These are phyloP conservation scores for Malacoctenus gilli DNA, from an alignment of 2,797 vertebrate species.

Conservation along the genomic window DNA sequence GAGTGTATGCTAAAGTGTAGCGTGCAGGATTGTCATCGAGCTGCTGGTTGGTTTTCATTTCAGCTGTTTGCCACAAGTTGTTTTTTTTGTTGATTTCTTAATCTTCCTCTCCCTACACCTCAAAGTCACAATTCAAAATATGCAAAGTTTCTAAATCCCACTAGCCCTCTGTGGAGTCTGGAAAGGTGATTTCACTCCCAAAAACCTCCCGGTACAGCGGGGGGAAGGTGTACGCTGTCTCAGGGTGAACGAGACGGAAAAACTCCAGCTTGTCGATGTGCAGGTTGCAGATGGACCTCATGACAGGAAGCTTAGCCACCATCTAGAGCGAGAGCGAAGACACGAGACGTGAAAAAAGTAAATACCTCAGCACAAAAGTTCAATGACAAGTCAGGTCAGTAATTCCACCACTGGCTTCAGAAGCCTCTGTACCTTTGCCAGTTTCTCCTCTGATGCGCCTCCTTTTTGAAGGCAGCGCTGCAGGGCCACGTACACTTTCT, in stretches of 20 bases:
- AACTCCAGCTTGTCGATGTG: conserved; percentile 94
- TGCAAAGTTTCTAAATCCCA: conserved; percentile 14
- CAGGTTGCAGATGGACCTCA: conserved; percentile 93
- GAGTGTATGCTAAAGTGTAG: conserved; percentile 79
- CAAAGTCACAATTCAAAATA: conserved; percentile 52
- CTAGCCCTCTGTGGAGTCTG: conserved; percentile 88
- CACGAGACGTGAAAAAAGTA: conserved; percentile 7
- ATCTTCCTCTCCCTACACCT: conserved; percentile 55
- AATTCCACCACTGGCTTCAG: neutral
- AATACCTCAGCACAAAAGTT: no score
- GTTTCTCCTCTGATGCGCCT: conserved; percentile 85
- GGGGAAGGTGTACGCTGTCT: conserved; percentile 88
- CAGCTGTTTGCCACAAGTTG: conserved; percentile 70
- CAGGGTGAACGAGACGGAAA: conserved; percentile 89
- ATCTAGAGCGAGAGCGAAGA: conserved; percentile 75
- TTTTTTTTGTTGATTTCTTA: no score
- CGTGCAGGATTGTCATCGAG: conserved; percentile 83
- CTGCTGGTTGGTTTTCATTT: conserved; percentile 76
- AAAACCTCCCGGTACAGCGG: conserved; percentile 92
- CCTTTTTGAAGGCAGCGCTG: conserved; percentile 88
- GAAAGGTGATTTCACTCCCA: conserved; percentile 88
- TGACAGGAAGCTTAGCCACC: conserved; percentile 88
- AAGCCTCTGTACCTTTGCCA: conserved; percentile 89
- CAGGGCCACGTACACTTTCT: conserved; percentile 88
- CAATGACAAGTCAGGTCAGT: neutral